These are phyloP conservation scores for Epinephelus fuscoguttatus DNA, from an alignment of 2,113 vertebrate genomes.

Conservation along the genomic window DNA sequence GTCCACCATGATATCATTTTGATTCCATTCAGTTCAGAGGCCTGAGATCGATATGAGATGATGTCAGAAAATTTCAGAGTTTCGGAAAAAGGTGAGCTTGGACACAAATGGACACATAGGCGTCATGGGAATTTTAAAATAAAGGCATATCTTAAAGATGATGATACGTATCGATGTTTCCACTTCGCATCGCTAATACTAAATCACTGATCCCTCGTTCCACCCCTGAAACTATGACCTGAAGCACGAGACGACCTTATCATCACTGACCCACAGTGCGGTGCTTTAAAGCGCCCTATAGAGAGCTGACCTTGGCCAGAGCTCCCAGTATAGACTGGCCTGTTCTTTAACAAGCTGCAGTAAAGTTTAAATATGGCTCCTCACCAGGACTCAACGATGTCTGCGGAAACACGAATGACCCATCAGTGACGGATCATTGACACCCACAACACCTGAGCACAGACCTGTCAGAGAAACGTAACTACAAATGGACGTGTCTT, in stretches of 20 bases:
- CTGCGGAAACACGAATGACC: neutral
- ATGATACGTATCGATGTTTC: too few relatives aligned
- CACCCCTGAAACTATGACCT: conserved; percentile 5
- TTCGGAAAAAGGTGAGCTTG: too few relatives aligned
- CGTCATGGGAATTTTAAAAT: too few relatives aligned
- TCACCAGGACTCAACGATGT: neutral
- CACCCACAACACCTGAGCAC: neutral
- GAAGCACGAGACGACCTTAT: neutral
- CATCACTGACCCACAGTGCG: neutral
- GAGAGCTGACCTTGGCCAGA: neutral
- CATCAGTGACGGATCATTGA: neutral
- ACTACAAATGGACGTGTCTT: neutral
- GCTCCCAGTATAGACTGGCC: neutral
- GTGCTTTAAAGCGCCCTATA: conserved; percentile 1
- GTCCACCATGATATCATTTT: too few relatives aligned
- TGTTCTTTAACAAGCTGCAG: conserved; percentile 7
- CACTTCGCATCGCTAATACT: too few relatives aligned
- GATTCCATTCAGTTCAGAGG: too few relatives aligned
- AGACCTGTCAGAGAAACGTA: neutral
- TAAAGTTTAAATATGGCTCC: neutral
- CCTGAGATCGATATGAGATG: too few relatives aligned
- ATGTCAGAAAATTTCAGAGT: too few relatives aligned
- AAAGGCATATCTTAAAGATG: too few relatives aligned
- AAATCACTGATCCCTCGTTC: neutral
- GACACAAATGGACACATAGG: too few relatives aligned